Base-by-base conservation (phyloP, 2,797 vertebrate genomes). In the Poeciliopsis turneri region DNA sequence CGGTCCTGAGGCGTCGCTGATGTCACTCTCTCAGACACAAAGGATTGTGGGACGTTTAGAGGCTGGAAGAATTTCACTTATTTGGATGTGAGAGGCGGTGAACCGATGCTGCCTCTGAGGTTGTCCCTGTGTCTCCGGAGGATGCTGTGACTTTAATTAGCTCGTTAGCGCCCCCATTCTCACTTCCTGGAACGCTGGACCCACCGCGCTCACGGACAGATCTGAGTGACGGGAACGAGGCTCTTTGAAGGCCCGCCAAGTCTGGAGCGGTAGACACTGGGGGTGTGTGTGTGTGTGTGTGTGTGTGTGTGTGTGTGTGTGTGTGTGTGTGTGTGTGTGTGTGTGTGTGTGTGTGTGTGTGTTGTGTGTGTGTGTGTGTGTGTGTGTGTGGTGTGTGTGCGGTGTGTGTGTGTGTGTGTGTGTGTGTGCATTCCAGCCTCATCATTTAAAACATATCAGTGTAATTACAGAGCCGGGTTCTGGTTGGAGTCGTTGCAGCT, bases 61-160 rank as follows among this genome's bases (percentile, higher is more conserved):
- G 90, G 86, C 81, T 73, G 90, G 78, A 80, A 84, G 81, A 90
- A 86, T 91, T 79, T 74, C 66, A 80, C 68, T 78, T 73, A 77
- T 85, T 81, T 76, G 87, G 73, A 82, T 86, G 76, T 45, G 25
- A 74, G 55, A 84, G 72, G 83, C 90, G 83, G 51, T 87, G 86
- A 77, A 89, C 28, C 64, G 77, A 87, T 84, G 87, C 78, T 78
- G 76, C 78, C 28, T 77, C 64, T 59, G 78, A 47, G 61, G 70
- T 79, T 53, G 64, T 80, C 49, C 46, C 55, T 45, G 6, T 30
- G 2, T 69, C 51, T 75, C 46, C 76, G 85, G 84, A 87, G 74
- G 76, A 59, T 75, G 82, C 33, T 89, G 91, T 93, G 93, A 94
- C 85, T 92, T 89, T 86, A 92, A 94, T 94, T 92, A 93, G 78